These are phyloP conservation scores for Carlito syrichta DNA, from an alignment of 2,113 vertebrate species.

Conservation along the genomic window DNA sequence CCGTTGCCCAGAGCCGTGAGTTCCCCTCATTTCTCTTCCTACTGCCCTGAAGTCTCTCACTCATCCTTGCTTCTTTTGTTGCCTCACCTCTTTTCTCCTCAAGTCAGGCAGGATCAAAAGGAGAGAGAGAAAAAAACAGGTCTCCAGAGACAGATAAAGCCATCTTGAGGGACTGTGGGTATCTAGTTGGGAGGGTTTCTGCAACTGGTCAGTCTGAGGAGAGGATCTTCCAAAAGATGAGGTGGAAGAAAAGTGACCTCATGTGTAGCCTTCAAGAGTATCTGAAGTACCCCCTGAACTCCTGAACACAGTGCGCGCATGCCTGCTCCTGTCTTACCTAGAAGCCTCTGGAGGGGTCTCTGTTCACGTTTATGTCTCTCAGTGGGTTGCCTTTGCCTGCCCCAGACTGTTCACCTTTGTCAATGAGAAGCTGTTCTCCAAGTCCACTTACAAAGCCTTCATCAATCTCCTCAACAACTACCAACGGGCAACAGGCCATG, in stretches of 20 bases:
- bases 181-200: neutral
- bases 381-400: neutral
- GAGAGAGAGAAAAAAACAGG: neutral
- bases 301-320: fast-evolving
- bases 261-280: neutral
- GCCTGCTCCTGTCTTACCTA: neutral
- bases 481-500: slow-evolving; percentile 83
- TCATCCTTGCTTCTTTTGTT: neutral
- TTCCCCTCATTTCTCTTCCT: neutral
- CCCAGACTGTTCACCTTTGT: slow-evolving; percentile 89
- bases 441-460: slow-evolving; percentile 90
- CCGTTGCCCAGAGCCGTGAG: slow-evolving; percentile 85
- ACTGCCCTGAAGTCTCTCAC: too few species aligned
- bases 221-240: neutral
- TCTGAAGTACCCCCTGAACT: neutral
- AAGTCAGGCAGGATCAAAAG: neutral
- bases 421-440: slow-evolving; percentile 88
- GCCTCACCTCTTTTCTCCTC: neutral
- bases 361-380: neutral
- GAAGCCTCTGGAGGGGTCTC: neutral
- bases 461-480: slow-evolving; percentile 93
- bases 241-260: neutral
- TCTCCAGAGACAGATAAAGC: neutral
- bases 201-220: neutral
- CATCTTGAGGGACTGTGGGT: neutral